phyloP scores from a whole-genome alignment of 2,797 vertebrate genomes.

The Adelosebastes latens region DNA sequence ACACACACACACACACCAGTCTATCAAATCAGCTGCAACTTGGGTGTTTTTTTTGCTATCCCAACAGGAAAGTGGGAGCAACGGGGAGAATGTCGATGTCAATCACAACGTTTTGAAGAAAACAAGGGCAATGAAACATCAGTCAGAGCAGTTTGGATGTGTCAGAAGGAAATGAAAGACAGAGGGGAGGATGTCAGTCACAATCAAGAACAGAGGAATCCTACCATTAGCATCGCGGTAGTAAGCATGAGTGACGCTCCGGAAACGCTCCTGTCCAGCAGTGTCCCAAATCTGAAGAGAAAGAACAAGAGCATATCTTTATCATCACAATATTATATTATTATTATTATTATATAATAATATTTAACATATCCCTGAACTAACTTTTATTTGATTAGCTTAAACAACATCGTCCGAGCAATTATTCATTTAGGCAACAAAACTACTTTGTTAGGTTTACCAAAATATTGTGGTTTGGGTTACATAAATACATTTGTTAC shows the following conservation, averaged over 20 bases:
- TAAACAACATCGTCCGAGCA: background rate
- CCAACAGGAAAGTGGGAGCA: background rate
- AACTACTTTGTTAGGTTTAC: no score
- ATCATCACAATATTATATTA: background rate
- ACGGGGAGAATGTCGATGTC: background rate
- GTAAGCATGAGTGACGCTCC: slow-evolving; percentile 91
- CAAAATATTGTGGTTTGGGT: no score
- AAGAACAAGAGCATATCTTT: background rate
- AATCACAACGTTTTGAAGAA: background rate
- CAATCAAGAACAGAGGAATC: slow-evolving; percentile 35
- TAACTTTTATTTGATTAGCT: background rate
- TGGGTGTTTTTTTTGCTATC: background rate
- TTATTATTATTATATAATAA: background rate
- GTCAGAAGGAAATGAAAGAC: background rate
- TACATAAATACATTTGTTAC: no score
- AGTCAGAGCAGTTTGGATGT: background rate
- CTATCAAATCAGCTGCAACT: slow-evolving; percentile 17
- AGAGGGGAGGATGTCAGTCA: background rate
- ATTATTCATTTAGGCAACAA: no score
- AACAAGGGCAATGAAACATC: slow-evolving; percentile 9
- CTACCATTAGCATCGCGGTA: slow-evolving; percentile 92
- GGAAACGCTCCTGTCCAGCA: slow-evolving; percentile 90
- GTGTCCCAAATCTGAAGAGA: slow-evolving; percentile 90
- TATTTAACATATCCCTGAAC: background rate
- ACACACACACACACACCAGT: background rate